phyloP scores from a whole-genome alignment of 1,140 invertebrate genomes.

The Philopotamus ludificatus region DNA sequence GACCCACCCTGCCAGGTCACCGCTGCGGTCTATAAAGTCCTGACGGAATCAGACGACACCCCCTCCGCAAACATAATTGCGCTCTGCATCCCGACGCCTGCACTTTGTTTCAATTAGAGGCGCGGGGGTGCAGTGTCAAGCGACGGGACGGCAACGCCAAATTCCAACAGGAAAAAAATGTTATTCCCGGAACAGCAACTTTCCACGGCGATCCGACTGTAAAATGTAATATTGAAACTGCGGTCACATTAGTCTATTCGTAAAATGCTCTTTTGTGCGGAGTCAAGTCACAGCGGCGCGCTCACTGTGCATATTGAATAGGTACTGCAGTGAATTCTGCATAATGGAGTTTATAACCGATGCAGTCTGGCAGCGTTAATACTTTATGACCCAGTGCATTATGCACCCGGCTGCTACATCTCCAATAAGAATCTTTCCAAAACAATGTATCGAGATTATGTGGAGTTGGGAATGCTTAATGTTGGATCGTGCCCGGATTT shows the following conservation, averaged over 20 bases:
- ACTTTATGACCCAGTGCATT: neutral
- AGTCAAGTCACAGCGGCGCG: neutral
- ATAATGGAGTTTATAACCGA: neutral
- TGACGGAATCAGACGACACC: neutral
- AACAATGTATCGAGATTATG: neutral
- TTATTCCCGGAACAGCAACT: too few species aligned
- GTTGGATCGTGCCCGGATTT: too few species aligned
- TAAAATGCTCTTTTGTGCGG: neutral
- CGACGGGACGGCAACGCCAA: too few species aligned
- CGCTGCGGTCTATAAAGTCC: neutral
- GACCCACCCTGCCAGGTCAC: neutral
- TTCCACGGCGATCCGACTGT: too few species aligned
- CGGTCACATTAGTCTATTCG: neutral
- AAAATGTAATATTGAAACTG: neutral
- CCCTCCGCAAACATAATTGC: neutral
- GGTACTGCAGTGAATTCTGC: neutral
- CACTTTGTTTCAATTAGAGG: neutral
- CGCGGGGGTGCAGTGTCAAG: too few species aligned
- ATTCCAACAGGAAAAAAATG: too few species aligned
- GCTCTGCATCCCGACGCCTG: neutral
- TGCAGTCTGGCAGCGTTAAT: neutral
- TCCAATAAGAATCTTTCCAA: neutral
- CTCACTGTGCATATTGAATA: neutral
- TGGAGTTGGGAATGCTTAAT: too few species aligned
- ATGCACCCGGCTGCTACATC: neutral